These are phyloP conservation scores for Lottia gigantea DNA, from an alignment of 2,888 invertebrate genomes.

Conservation along the genomic window DNA sequence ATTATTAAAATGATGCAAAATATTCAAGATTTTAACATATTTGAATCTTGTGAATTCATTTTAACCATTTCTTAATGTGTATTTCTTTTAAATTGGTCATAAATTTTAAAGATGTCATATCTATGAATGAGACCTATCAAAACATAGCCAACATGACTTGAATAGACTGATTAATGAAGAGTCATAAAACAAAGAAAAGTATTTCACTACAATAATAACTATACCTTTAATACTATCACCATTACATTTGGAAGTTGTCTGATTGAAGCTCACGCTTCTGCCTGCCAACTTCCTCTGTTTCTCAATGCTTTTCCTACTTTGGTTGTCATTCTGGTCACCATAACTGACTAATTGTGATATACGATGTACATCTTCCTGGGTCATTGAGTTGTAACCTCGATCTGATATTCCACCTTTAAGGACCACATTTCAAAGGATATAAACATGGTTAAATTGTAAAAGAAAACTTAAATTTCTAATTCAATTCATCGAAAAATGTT, in stretches of 20 bases:
- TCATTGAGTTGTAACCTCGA: conserved; percentile 71
- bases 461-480: no score
- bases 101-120: no score
- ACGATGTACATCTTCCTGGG: conserved; percentile 66
- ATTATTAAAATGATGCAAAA: no score
- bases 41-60: no score
- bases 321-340: conserved; percentile 15
- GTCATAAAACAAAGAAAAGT: no score
- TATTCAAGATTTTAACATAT: no score
- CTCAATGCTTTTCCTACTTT: conserved; percentile 49
- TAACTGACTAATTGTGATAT: conserved; percentile 41
- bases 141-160: no score
- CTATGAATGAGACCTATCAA: no score
- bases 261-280: conserved; percentile 25
- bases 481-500: no score
- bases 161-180: no score
- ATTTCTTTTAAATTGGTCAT: no score
- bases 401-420: conserved; percentile 69
- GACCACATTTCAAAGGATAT: conserved; percentile 5
- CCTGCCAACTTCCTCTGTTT: conserved; percentile 57
- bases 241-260: conserved; percentile 15
- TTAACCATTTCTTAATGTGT: no score
- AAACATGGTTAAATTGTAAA: not conserved
- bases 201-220: not conserved
- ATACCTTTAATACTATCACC: not conserved